Evolutionary conservation across 1,140 invertebrate species (phyloP).

Genomic region (Drosophila elegans): DNA sequence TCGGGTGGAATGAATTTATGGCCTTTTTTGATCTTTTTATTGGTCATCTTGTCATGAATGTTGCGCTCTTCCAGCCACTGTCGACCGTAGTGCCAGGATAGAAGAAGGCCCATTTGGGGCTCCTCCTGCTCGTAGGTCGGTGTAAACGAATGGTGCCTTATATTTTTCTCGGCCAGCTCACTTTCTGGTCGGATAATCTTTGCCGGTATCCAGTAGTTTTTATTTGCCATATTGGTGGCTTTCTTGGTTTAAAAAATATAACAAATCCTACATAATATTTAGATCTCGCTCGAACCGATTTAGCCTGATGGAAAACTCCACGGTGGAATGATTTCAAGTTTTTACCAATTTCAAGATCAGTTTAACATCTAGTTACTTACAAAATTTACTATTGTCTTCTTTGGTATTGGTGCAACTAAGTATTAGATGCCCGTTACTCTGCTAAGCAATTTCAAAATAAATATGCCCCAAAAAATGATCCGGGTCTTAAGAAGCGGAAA

Average conservation of each 20-base stretch:
- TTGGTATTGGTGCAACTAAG: no score
- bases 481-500: no score
- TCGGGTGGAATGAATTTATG: conserved; percentile 10
- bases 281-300: background rate
- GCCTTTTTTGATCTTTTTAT: background rate
- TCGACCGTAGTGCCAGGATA: conserved; percentile 41
- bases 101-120: conserved; percentile 16
- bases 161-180: background rate
- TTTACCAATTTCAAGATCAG: no score
- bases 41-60: background rate
- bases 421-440: no score
- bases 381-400: no score
- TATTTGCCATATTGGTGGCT: background rate
- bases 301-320: conserved; percentile 1
- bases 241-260: background rate
- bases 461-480: no score
- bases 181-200: background rate
- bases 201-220: conserved; percentile 3
- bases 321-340: background rate
- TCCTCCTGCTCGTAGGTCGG: conserved; percentile 15
- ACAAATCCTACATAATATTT: background rate
- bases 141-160: background rate
- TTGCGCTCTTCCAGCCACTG: conserved; percentile 33
- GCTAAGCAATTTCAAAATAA: no score
- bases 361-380: no score